phyloP scores from a whole-genome alignment of 37 sponge, comb jelly and placozoan species.

The Ianthella basta region DNA sequence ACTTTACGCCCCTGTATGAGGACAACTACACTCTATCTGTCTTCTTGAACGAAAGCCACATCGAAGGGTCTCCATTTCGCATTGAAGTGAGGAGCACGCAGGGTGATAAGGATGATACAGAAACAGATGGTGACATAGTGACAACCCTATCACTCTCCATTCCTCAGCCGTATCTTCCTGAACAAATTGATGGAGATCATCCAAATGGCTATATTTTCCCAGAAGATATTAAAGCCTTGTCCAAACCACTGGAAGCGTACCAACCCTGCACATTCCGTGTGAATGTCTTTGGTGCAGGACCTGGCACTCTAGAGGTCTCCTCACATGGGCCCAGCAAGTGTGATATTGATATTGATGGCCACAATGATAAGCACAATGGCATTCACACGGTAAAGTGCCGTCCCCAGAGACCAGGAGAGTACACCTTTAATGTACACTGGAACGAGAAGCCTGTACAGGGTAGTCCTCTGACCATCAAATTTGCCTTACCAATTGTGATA shows the following conservation, averaged over 20 bases:
- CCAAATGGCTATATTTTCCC: conserved; percentile 49
- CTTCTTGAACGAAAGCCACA: background rate
- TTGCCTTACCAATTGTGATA: conserved; percentile 50
- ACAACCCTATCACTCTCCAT: too few relatives aligned
- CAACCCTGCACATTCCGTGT: conserved; percentile 50
- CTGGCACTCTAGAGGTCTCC: conserved; percentile 60
- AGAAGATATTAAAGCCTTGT: conserved; percentile 51
- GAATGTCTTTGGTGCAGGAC: conserved; percentile 61
- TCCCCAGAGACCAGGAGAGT: conserved; percentile 43
- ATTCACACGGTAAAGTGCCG: too few relatives aligned
- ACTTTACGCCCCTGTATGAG: too few relatives aligned
- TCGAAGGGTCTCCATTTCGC: too few relatives aligned
- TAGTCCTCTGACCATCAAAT: conserved; percentile 50
- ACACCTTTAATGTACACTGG: conserved; percentile 67
- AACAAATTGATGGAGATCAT: background rate
- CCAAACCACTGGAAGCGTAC: conserved; percentile 35
- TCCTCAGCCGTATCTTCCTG: conserved; percentile 20
- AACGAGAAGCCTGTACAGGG: conserved; percentile 58
- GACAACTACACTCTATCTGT: too few relatives aligned
- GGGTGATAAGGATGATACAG: too few relatives aligned
- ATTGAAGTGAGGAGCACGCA: too few relatives aligned
- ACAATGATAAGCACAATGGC: too few relatives aligned
- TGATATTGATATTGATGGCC: conserved; percentile 15
- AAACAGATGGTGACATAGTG: too few relatives aligned
- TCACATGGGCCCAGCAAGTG: conserved; percentile 72